These are phyloP conservation scores for Rhopalosiphum nymphaeae DNA, from an alignment of 2,888 invertebrate genomes.

Conservation along the genomic window DNA sequence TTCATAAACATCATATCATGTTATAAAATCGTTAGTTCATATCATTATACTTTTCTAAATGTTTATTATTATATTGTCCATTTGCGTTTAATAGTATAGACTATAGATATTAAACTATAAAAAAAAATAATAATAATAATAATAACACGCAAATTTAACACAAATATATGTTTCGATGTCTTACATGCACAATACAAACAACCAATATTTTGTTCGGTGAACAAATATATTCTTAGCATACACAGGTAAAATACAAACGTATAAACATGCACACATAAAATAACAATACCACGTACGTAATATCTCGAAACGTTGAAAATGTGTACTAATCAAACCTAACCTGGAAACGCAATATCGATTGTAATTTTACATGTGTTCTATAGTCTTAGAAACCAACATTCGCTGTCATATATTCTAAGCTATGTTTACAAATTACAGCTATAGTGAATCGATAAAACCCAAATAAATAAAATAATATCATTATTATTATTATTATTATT, in stretches of 20 bases:
- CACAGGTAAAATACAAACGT: background rate
- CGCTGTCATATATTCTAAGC: background rate
- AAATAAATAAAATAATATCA: background rate
- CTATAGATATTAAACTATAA: background rate
- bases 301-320: background rate
- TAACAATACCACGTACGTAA: constrained; percentile 36
- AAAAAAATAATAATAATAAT: background rate
- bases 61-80: background rate
- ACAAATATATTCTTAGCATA: constrained; percentile 2
- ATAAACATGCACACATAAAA: constrained; percentile 36
- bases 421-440: background rate
- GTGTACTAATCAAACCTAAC: constrained; percentile 26
- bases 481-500: background rate
- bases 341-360: constrained; percentile 34
- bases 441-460: background rate
- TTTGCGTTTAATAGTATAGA: background rate
- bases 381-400: background rate
- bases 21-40: constrained; percentile 26
- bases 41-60: background rate
- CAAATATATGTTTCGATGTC: constrained; percentile 21
- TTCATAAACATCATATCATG: constrained; percentile 19
- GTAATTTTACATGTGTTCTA: constrained; percentile 6
- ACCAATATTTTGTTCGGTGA: constrained; percentile 19
- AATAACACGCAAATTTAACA: constrained; percentile 26
- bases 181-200: background rate